Evolutionary conservation across 2,113 vertebrate species (phyloP).

Genomic region (Thunnus maccoyii): DNA sequence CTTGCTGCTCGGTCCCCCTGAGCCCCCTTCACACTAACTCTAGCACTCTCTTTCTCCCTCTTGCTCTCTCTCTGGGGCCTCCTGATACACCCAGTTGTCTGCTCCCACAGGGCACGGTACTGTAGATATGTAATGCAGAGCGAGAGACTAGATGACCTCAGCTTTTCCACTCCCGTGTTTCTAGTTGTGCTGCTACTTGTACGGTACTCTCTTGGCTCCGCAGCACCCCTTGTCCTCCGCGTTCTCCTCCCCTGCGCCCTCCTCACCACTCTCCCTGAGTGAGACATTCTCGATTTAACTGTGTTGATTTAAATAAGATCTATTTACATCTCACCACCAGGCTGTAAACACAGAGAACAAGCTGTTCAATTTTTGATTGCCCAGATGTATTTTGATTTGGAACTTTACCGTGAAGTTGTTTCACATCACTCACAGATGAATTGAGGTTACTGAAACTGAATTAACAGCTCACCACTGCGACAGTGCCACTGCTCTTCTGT

Average conservation of each 20-base stretch:
- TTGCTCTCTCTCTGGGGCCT: conserved; percentile 51
- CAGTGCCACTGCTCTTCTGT: conserved; percentile 45
- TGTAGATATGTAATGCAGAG: conserved; percentile 74
- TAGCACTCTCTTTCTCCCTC: conserved; percentile 47
- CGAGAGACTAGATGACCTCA: conserved; percentile 75
- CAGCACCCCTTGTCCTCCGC: conserved; percentile 43
- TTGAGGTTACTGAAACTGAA: conserved; percentile 47
- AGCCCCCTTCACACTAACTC: conserved; percentile 59
- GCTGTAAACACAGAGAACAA: conserved; percentile 52
- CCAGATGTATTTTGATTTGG: conserved; percentile 56
- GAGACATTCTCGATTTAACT: conserved; percentile 60
- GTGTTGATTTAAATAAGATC: conserved; percentile 74
- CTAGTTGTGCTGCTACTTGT: conserved; percentile 43
- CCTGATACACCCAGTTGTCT: conserved; percentile 68
- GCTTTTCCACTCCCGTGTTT: conserved; percentile 70
- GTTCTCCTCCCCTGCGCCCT: conserved; percentile 47
- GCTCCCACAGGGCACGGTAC: conserved; percentile 68
- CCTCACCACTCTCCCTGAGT: conserved; percentile 21
- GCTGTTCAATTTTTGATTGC: conserved; percentile 58
- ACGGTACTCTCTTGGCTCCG: conserved; percentile 53
- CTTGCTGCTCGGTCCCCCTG: conserved; percentile 52
- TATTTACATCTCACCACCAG: conserved; percentile 68
- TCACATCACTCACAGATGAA: conserved; percentile 44
- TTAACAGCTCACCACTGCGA: conserved; percentile 37
- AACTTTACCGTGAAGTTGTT: conserved; percentile 30